Conservation (phyloP, 2,113 vertebrate species). For the Pteronura brasiliensis region DNA sequence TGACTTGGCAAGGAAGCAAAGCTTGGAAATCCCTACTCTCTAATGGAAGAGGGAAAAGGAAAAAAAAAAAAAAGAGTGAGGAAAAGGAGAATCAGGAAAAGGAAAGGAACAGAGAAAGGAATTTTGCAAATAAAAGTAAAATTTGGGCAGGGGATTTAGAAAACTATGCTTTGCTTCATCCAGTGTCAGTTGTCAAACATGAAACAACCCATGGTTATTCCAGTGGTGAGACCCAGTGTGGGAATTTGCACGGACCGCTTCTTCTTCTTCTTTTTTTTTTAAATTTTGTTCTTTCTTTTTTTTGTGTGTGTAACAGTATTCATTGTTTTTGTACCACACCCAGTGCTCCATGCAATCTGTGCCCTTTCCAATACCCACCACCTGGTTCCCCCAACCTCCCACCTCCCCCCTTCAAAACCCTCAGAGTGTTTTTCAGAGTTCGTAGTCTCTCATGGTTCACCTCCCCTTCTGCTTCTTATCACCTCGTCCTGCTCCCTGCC, state of each 20-base stretch:
- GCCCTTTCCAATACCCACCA: too few relatives aligned
- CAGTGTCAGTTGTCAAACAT: not conserved
- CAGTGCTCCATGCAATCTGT: too few relatives aligned
- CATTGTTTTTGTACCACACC: too few relatives aligned
- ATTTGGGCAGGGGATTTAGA: not conserved
- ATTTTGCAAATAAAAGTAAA: not conserved
- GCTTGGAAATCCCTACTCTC: not conserved
- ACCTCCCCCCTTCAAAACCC: too few relatives aligned
- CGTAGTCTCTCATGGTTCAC: too few relatives aligned
- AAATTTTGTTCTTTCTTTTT: too few relatives aligned
- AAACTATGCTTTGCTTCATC: not conserved
- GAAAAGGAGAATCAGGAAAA: not conserved
- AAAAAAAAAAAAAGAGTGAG: not conserved
- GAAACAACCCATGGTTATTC: not conserved
- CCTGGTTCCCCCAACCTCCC: too few relatives aligned
- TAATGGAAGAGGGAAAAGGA: not conserved
- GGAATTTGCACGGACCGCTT: accelerated
- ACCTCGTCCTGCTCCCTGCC: not conserved
- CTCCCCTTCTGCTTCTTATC: not conserved
- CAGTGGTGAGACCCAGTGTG: not conserved
- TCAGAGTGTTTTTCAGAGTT: too few relatives aligned
- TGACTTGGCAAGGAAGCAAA: not conserved
- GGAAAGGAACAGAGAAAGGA: not conserved
- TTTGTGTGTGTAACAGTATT: too few relatives aligned
- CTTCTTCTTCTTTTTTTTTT: not conserved